These are phyloP conservation scores for Epizoanthus illoricatus DNA, from an alignment of 92 coral and sea anemone genomes.

Conservation along the genomic window DNA sequence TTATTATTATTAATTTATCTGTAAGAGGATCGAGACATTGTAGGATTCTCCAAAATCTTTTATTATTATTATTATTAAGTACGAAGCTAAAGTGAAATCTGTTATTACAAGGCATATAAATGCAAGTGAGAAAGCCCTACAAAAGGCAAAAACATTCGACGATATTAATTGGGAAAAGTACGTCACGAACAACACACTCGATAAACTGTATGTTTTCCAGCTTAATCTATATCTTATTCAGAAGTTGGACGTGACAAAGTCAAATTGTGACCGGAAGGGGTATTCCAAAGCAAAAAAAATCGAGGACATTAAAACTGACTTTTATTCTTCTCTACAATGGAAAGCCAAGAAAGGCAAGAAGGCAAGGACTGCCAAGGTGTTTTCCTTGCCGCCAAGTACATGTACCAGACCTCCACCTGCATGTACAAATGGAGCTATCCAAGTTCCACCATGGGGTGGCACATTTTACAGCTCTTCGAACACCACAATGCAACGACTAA, in stretches of 20 bases:
- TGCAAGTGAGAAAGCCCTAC: conserved; percentile 25
- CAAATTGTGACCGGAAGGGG: conserved; percentile 22
- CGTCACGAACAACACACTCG: conserved; percentile 11
- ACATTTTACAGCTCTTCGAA: not conserved
- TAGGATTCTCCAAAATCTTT: too few species aligned
- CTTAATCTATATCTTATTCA: conserved; percentile 22
- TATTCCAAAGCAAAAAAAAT: conserved; percentile 20
- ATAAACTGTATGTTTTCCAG: conserved; percentile 17
- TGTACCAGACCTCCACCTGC: conserved; percentile 19
- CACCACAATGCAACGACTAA: conserved; percentile 33
- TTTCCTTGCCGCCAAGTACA: too few species aligned
- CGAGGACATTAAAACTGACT: conserved; percentile 24
- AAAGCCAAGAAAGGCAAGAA: too few species aligned
- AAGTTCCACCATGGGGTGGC: conserved; percentile 61
- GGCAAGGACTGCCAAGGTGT: too few species aligned
- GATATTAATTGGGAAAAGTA: conserved; percentile 29
- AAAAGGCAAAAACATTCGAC: conserved; percentile 35
- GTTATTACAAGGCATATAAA: conserved; percentile 3
- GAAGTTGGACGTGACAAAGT: conserved; percentile 14
- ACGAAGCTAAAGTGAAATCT: conserved; percentile 13
- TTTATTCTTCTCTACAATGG: not conserved
- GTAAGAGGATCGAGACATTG: too few species aligned
- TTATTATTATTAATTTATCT: too few species aligned
- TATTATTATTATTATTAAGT: too few species aligned
- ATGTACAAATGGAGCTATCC: conserved; percentile 3